Evolutionary conservation across 2,113 vertebrate species (phyloP).

Genomic region (Bos javanicus): DNA sequence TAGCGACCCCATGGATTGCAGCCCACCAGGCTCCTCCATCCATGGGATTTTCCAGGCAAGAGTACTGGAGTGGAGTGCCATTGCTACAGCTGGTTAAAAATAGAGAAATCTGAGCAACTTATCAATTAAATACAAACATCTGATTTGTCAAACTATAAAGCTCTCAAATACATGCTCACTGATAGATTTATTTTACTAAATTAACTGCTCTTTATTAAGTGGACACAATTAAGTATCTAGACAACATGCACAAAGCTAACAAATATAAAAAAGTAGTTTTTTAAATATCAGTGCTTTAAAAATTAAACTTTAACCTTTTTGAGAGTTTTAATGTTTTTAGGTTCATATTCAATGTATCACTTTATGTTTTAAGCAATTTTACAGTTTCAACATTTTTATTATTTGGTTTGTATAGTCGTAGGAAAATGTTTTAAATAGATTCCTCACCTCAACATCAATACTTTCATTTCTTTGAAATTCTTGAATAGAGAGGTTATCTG

Average conservation of each 20-base stretch:
- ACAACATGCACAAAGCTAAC: neutral
- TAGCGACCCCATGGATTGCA: too few relatives aligned
- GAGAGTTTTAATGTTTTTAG: neutral
- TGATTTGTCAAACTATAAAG: neutral
- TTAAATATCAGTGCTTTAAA: constrained; percentile 1
- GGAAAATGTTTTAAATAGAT: constrained; percentile 32
- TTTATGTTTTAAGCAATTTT: neutral
- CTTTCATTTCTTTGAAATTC: constrained; percentile 99
- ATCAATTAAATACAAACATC: neutral
- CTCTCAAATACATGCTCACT: neutral
- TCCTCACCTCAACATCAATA: constrained; percentile 95
- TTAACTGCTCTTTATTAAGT: constrained; percentile 19
- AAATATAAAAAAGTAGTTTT: neutral
- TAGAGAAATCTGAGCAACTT: neutral
- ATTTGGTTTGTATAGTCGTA: constrained; percentile 18
- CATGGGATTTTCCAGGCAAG: too few relatives aligned
- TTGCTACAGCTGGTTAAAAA: neutral
- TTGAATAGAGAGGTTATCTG: constrained; percentile 98
- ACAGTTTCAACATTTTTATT: constrained; percentile 22
- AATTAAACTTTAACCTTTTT: neutral
- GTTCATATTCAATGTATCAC: neutral
- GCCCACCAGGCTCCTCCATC: too few relatives aligned
- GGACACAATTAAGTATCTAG: neutral
- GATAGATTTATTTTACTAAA: constrained; percentile 20
- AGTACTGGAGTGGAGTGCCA: too few relatives aligned